Conservation (phyloP, 2,797 vertebrate genomes). For the Etheostoma perlongum region DNA sequence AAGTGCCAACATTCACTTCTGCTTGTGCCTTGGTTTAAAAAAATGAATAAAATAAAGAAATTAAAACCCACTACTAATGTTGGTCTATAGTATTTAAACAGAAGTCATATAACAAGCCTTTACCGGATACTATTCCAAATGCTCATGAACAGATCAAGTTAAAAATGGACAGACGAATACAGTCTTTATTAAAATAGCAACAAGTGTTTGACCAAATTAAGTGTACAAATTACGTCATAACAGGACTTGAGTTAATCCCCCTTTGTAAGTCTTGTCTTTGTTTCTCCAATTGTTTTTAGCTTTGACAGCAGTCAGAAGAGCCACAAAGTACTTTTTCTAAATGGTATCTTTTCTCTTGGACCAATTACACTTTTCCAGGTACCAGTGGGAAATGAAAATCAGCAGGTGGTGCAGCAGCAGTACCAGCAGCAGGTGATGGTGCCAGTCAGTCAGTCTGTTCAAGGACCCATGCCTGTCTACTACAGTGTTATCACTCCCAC, state of each 20-base stretch:
- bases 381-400: conserved; percentile 93
- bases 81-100: neutral
- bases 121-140: neutral
- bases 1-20: too few relatives aligned
- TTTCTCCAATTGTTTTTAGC: neutral
- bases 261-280: neutral
- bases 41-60: too few relatives aligned
- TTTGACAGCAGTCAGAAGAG: neutral
- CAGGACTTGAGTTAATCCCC: neutral
- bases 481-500: conserved; percentile 95
- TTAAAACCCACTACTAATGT: neutral
- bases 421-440: conserved; percentile 97
- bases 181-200: neutral
- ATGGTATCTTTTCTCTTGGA: neutral
- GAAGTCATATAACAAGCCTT: neutral
- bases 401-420: conserved; percentile 95
- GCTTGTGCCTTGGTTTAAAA: too few relatives aligned
- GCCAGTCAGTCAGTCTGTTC: conserved; percentile 95
- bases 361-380: conserved; percentile 81
- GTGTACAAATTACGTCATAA: neutral
- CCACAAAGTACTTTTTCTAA: neutral
- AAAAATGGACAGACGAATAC: neutral
- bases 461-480: conserved; percentile 95
- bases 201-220: neutral
- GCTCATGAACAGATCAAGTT: neutral